Conservation (phyloP, 2,888 invertebrate species). For the Thyatira batis region DNA sequence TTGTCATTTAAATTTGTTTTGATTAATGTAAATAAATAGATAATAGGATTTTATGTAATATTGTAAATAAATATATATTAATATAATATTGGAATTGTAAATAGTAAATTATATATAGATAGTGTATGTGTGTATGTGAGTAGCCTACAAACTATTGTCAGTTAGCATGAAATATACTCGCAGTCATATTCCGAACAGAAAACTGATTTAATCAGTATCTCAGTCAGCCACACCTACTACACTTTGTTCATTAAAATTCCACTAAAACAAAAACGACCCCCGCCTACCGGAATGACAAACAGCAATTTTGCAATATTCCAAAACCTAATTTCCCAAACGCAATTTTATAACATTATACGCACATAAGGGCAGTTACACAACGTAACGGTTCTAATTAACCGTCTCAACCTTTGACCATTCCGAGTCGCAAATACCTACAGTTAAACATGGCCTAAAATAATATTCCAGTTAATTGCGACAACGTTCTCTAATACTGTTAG, state of each 20-base stretch:
- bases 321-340: background rate
- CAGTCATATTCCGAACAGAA: background rate
- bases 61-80: no score
- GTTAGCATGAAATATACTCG: no score
- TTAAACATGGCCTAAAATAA: slow-evolving; percentile 54
- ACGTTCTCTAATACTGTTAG: slow-evolving; percentile 35
- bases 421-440: slow-evolving; percentile 34
- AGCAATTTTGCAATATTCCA: background rate
- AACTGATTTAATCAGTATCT: background rate
- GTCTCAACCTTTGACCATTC: slow-evolving; percentile 37
- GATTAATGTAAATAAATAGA: no score
- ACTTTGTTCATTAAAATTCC: background rate
- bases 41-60: no score
- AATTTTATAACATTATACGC: background rate
- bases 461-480: slow-evolving; percentile 46
- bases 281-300: background rate
- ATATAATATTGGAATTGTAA: no score
- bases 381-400: slow-evolving; percentile 26
- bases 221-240: background rate
- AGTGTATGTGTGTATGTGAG: no score
- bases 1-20: no score
- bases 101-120: no score
- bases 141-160: no score
- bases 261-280: background rate
- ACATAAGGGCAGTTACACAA: background rate